Percentiles rank a stretch among this genome's conserved stretches.
Conservation (phyloP, 2,113 vertebrate species). For the Halichoerus grypus region DNA sequence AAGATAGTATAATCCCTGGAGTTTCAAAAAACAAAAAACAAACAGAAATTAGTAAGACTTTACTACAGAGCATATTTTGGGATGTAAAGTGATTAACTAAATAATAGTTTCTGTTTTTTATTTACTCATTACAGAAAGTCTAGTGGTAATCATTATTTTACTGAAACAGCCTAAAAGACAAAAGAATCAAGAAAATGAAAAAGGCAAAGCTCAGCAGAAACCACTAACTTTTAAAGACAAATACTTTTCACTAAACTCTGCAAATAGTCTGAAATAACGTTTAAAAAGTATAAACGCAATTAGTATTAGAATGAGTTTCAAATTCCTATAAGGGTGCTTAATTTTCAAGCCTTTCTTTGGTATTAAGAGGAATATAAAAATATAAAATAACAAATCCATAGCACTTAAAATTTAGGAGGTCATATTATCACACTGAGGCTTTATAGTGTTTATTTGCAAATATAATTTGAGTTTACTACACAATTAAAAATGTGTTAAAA, state of each 20-base stretch:
- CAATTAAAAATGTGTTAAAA: background rate
- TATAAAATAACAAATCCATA: background rate
- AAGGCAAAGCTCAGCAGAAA: background rate
- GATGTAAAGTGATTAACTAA: slow-evolving; percentile 12
- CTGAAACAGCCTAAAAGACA: background rate
- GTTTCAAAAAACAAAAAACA: slow-evolving; percentile 43
- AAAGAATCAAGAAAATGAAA: slow-evolving; percentile 36
- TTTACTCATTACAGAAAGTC: slow-evolving; percentile 41
- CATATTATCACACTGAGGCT: slow-evolving; percentile 1
- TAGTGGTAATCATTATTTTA: background rate
- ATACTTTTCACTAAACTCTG: slow-evolving; percentile 55
- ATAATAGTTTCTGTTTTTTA: slow-evolving; percentile 1
- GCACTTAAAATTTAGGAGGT: slow-evolving; percentile 10
- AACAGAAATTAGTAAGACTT: slow-evolving; percentile 60
- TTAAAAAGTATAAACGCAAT: background rate
- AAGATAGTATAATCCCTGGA: slow-evolving; percentile 93
- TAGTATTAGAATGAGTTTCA: slow-evolving; percentile 32
- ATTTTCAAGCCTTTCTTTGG: slow-evolving; percentile 50
- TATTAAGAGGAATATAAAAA: slow-evolving; percentile 26
- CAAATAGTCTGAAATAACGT: slow-evolving; percentile 33
- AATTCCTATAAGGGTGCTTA: background rate
- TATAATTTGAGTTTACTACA: background rate
- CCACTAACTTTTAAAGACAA: slow-evolving; percentile 37
- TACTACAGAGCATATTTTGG: background rate
- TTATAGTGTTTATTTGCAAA: background rate